Base-by-base conservation (phyloP, 2,797 vertebrate species). In the Anguilla anguilla region DNA sequence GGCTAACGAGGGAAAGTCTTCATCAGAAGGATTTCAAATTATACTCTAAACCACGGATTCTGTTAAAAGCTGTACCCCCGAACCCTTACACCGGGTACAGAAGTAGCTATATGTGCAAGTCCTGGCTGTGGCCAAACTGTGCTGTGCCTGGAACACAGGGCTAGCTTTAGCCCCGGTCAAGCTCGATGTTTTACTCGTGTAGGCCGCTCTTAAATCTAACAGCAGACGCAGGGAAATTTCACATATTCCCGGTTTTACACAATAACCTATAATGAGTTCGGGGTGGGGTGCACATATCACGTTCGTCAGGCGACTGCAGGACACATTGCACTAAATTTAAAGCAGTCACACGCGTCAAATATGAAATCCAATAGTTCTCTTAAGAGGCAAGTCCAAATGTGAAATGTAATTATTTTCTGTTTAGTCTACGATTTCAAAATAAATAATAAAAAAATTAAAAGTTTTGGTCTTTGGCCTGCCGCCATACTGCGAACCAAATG, bases 51-150 rank as follows among this genome's bases (percentile, higher is more conserved):
- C 19, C 43, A 82, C 79, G 19, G 25, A 49, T 51, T 28, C 79
- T 25, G 46, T 13, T 43, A 6, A 35, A 5, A 28, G 28, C 11
- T 31, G n/a, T 31, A 72, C 2, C 69, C 69, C 69, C 10, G 69
- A 74, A 39, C 3, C 74, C 74, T 13, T 61, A 55, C 57, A 57
- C 86, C 15, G 55, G 28, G 72, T 46, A 88, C 5, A 46, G 87
- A 67, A 87, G 86, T 35, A 31, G 31, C 64, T 74, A 31, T 25
- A 77, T 46, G 61, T 39, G 11, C 53, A 82, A 31, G 22, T 13
- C n/a, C 55, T 39, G 43, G 85, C 35, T 22, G 53, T 55, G 51
- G 28, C 46, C 28, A 61, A 79, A 6, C 72, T 79, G 72, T 79
- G 69, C 31, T 28, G 25, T 59, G 57, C 57, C 15, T 19, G 15